A percentile compares a stretch with the other conserved stretches of the same genome.
Conservation (phyloP, 1,140 invertebrate species). For the Platorchestia sp. region DNA sequence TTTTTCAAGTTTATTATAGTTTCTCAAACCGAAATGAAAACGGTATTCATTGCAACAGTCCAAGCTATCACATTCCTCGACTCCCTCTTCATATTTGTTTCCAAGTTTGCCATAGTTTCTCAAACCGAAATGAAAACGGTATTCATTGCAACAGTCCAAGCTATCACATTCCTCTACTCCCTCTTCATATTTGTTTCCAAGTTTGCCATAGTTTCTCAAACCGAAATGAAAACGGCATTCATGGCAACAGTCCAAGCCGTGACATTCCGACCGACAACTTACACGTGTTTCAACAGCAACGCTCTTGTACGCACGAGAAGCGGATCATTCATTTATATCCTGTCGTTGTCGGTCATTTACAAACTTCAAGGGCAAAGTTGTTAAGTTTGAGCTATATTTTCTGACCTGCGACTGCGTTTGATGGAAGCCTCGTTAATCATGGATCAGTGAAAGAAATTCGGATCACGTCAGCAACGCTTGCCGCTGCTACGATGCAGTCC, state of each 20-base stretch:
- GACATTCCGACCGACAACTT: not conserved
- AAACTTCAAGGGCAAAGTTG: not conserved
- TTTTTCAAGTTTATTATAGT: too few relatives aligned
- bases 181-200: too few relatives aligned
- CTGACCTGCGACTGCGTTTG: not conserved
- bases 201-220: too few relatives aligned
- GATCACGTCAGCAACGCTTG: not conserved
- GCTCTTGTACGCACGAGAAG: not conserved
- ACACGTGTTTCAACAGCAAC: too few relatives aligned
- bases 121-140: too few relatives aligned
- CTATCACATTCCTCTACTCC: too few relatives aligned
- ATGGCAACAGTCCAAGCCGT: not conserved
- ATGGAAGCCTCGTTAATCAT: not conserved
- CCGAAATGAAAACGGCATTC: not conserved
- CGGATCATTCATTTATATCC: not conserved
- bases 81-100: too few relatives aligned
- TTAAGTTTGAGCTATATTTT: not conserved
- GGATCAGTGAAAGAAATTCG: not conserved
- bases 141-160: too few relatives aligned
- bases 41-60: too few relatives aligned
- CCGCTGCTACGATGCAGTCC: not conserved
- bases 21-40: too few relatives aligned
- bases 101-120: too few relatives aligned
- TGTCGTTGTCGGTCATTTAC: not conserved
- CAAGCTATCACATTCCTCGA: too few relatives aligned